A percentile compares a stretch with the other conserved stretches of the same genome.
These are phyloP conservation scores for Sorex fumeus DNA, from an alignment of 2,113 vertebrate species.

Conservation along the genomic window DNA sequence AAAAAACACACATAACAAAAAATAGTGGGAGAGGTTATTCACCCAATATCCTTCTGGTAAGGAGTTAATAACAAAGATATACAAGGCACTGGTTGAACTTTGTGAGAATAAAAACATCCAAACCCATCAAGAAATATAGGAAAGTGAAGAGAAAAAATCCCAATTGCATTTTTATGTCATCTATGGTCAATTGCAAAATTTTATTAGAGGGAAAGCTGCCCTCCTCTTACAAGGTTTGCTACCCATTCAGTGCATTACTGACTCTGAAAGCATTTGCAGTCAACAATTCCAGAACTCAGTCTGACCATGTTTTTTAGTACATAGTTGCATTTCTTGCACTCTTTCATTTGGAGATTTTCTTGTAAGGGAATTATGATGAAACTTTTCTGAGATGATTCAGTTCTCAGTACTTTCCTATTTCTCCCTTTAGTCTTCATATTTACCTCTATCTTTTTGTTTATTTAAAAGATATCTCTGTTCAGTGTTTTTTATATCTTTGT, in stretches of 20 bases:
- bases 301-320: background rate
- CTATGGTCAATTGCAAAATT: background rate
- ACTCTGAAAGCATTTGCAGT: background rate
- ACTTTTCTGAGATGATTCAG: background rate
- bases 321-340: background rate
- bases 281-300: background rate
- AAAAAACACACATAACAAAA: no score
- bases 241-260: background rate
- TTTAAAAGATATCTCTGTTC: no score
- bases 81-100: no score
- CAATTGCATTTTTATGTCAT: background rate
- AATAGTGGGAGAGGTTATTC: no score
- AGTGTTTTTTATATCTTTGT: background rate
- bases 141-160: background rate
- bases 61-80: no score
- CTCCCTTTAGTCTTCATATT: background rate
- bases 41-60: no score
- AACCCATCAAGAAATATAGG: no score
- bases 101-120: no score
- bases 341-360: background rate
- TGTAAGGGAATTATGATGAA: background rate
- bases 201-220: background rate
- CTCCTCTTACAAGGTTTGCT: background rate
- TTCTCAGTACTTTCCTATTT: background rate
- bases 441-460: no score